A percentile compares a stretch with the other conserved stretches of the same genome.
Evolutionary conservation across 2,797 vertebrate genomes (phyloP).

Genomic region (Adelosebastes latens): DNA sequence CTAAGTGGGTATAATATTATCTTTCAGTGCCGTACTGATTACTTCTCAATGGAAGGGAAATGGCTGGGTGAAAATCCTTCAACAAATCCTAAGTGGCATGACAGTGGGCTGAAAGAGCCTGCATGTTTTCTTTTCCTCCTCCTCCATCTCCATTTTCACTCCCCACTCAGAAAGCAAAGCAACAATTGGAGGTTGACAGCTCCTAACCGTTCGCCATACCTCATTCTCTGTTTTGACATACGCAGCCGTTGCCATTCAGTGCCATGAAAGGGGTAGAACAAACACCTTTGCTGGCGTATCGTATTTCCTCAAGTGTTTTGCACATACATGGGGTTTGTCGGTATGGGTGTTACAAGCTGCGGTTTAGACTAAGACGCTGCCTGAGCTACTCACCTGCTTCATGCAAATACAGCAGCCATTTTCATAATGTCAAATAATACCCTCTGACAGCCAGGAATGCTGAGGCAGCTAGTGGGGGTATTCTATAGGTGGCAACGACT

Average conservation of each 20-base stretch:
- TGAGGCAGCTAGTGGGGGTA: conserved; percentile 5
- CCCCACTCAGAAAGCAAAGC: conserved; percentile 65
- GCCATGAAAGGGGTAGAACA: conserved; percentile 58
- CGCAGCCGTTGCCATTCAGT: conserved; percentile 65
- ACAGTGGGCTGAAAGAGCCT: conserved; percentile 81
- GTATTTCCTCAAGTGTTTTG: conserved; percentile 65
- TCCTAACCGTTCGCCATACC: conserved; percentile 67
- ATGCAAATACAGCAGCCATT: conserved; percentile 40
- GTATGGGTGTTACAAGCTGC: conserved; percentile 17
- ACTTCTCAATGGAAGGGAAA: conserved; percentile 79
- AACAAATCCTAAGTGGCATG: conserved; percentile 83
- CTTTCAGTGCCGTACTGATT: conserved; percentile 80
- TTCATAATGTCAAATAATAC: conserved; percentile 34
- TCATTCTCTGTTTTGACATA: conserved; percentile 79
- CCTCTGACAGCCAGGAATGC: conserved; percentile 35
- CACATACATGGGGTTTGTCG: conserved; percentile 19
- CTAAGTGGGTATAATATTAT: conserved; percentile 83
- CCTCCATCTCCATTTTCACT: conserved; percentile 73
- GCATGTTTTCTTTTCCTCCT: conserved; percentile 76
- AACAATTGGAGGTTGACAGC: conserved; percentile 79
- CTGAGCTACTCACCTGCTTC: conserved; percentile 44
- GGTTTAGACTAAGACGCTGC: conserved; percentile 23
- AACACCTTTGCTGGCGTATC: conserved; percentile 67
- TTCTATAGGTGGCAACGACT: conserved; percentile 6
- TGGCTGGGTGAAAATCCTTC: conserved; percentile 81